Evolutionary conservation across 2,888 invertebrate species (phyloP), one percentile per base, ranked within the genome.

Genomic region (Agrochola litura): DNA sequence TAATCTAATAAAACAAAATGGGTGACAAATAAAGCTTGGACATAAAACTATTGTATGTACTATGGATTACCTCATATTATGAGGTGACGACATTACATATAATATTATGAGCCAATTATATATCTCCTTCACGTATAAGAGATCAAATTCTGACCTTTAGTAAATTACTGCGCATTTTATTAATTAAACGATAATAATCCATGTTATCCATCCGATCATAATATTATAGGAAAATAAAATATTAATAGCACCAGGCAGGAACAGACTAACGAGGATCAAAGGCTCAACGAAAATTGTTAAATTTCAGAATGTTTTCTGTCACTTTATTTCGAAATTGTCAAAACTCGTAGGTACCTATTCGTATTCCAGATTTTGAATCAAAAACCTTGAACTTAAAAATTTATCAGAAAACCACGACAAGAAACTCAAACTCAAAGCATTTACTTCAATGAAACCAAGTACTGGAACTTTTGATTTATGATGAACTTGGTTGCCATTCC

Each of bases 61-160:
- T 46, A 41, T 9, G n/a, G n/a, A n/a, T n/a, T n/a, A n/a, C n/a
- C n/a, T n/a, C 41, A 52, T 30, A 43, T 74, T 9, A 16, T 52
- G 12, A 3, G n/a, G 61, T 76, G 19, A n/a, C 9, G 54, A 14
- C 10, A 52, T 49, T 49, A 30, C 30, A 0, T 41, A 14, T 63
- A 22, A 61, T 52, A 61, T 73, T 52, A 61, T 74, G 16, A 61
- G 49, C 60, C 56, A 22, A 14, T 22, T 74, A 25, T n/a, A 56
- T 0, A 60, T 16, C 60, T 60, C 60, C 41, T 41, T 30, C 19
- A 60, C 58, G 49, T 30, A 9, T 43, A 49, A 43, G 43, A 25
- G 41, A n/a, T 74, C 30, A 41, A 75, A 75, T 43, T 74, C 30
- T 75, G 52, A 52, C 52, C 75, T 74, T 73, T 30, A 41, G 16